A percentile compares a stretch with the other conserved stretches of the same genome.
phyloP scores from a whole-genome alignment of 2,113 vertebrate genomes.

The Silurus meridionalis region DNA sequence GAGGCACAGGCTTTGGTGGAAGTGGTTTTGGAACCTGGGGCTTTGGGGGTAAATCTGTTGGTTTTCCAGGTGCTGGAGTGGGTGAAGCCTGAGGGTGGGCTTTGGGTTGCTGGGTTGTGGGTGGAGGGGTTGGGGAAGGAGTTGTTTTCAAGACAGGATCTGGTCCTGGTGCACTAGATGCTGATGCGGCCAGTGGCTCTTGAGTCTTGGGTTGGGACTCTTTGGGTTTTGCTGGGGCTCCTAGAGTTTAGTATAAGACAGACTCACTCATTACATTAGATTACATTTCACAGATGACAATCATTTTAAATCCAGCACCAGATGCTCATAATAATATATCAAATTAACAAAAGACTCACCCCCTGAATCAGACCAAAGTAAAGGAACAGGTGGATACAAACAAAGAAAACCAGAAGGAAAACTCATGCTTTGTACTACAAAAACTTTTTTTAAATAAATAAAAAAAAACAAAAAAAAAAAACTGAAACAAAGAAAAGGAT shows the following conservation, averaged over 20 bases:
- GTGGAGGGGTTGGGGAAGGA: slow-evolving; percentile 69
- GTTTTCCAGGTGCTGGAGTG: slow-evolving; percentile 75
- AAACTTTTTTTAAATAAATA: neutral
- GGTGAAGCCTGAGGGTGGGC: slow-evolving; percentile 80
- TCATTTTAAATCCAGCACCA: slow-evolving; percentile 66
- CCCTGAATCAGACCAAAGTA: slow-evolving; percentile 56
- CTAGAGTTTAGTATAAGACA: slow-evolving; percentile 83
- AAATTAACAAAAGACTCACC: slow-evolving; percentile 41
- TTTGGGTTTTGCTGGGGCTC: slow-evolving; percentile 90
- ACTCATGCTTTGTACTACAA: slow-evolving; percentile 22
- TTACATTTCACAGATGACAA: slow-evolving; percentile 22
- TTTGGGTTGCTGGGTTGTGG: slow-evolving; percentile 83
- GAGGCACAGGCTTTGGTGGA: slow-evolving; percentile 82
- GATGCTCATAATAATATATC: slow-evolving; percentile 50
- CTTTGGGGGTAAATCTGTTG: slow-evolving; percentile 80
- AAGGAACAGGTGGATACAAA: slow-evolving; percentile 51
- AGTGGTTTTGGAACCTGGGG: slow-evolving; percentile 73
- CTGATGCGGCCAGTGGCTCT: slow-evolving; percentile 78
- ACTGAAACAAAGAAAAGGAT: slow-evolving; percentile 33
- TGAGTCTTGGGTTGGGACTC: slow-evolving; percentile 83
- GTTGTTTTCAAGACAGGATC: slow-evolving; percentile 66
- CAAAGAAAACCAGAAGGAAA: slow-evolving; percentile 32
- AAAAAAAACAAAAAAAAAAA: slow-evolving; percentile 32
- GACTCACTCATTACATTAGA: slow-evolving; percentile 71
- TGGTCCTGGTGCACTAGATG: slow-evolving; percentile 73